phyloP scores from a whole-genome alignment of 2,113 vertebrate genomes.

The Scolopax mira region DNA sequence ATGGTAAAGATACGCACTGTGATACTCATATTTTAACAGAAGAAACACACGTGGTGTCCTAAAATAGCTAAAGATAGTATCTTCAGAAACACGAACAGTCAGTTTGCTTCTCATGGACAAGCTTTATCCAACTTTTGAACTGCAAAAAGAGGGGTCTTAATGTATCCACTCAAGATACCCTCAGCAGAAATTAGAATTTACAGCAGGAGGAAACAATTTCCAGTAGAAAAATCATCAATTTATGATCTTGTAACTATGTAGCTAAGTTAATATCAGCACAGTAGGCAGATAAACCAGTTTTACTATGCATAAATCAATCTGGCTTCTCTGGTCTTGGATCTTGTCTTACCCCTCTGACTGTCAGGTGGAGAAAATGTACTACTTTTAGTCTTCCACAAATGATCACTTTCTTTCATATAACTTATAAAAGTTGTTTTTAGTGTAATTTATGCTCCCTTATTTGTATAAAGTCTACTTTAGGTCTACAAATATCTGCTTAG shows the following conservation, averaged over 20 bases:
- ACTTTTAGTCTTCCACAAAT: background rate
- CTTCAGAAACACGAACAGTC: background rate
- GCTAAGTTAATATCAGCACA: background rate
- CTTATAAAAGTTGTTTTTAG: background rate
- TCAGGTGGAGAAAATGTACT: background rate
- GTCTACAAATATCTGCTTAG: background rate
- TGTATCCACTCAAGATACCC: background rate
- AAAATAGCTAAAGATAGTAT: background rate
- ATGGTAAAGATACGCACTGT: background rate
- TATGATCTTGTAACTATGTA: background rate
- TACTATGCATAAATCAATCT: background rate
- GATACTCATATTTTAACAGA: background rate
- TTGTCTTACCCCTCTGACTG: background rate
- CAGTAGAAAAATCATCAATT: background rate
- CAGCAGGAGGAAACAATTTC: background rate
- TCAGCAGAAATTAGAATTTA: background rate
- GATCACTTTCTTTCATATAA: background rate
- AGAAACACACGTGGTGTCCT: background rate
- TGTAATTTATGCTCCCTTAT: background rate
- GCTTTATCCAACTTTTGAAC: background rate
- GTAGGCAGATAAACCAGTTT: slow-evolving; percentile 21
- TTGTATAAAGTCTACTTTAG: background rate
- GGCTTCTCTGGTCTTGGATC: background rate
- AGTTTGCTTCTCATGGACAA: background rate
- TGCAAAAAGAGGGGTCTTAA: background rate